Base-by-base conservation (phyloP, 1,140 invertebrate genomes). In the Drosophila sechellia region DNA sequence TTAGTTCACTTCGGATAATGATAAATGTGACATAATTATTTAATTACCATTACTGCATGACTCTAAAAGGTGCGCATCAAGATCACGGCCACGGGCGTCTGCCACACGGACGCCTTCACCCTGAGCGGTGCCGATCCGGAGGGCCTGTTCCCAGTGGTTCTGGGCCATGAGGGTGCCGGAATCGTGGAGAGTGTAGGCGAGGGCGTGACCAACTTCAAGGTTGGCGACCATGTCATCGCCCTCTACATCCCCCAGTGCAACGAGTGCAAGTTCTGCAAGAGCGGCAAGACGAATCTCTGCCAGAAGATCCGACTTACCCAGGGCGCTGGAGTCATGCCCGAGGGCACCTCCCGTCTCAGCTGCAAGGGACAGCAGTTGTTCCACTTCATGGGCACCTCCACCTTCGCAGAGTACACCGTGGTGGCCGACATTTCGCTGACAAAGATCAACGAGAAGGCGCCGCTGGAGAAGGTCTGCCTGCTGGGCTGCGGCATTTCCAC, bases 351-450 rank as follows among this genome's bases (percentile, higher is more conserved):
- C 5, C 93, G 97, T 48, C 99, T 99, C 92, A 96, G 94, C 12
- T 99, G 98, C 93, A 98, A 98, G 60, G 98, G 98, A 11, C 93
- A 92, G 93, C 93, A 94, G 31, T 66, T 99, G 0, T 98, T 94
- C 90, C 98, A 99, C 93, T 99, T 99, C 81, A 99, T 99, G 99
- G 99, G 99, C 15, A 98, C 97, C 74, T 99, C 98, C 4, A 98
- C 98, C 1, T 99, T 99, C 91, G 96, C 96, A 77, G 97, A 99
- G 93, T 99, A 99, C 92, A 99, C 98, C 5, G 99, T 99, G 11
- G 98, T 99, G 68, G 95, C 97, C 79, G 98, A 98, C 93, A 98
- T 99, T 92, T 98, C 98, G 22, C 92, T 98, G 48, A 95, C 95
- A 56, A 98, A 99, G 94, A 96, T 97, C 77, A 91, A 95, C 86